A percentile compares a stretch with the other conserved stretches of the same genome.
These are phyloP conservation scores for Alligator mississippiensis DNA, from an alignment of 2,113 vertebrate genomes.

Conservation along the genomic window DNA sequence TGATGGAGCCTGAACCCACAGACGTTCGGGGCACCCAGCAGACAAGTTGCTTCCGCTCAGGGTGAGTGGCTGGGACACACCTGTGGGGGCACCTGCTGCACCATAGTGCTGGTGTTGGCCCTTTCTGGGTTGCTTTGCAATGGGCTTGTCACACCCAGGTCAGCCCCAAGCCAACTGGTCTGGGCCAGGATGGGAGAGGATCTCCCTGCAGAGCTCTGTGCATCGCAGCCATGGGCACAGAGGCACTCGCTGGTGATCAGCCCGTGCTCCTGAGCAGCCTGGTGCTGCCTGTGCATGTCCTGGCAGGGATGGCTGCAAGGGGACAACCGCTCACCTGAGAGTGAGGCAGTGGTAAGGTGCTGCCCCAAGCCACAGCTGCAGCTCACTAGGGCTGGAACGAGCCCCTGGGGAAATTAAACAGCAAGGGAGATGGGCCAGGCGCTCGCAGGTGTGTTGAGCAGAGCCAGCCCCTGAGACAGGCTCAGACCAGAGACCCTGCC, in stretches of 20 bases:
- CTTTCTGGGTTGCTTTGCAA: neutral
- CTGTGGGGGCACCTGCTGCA: neutral
- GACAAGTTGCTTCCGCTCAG: neutral
- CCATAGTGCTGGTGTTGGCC: neutral
- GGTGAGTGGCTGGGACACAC: neutral
- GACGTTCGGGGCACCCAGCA: neutral
- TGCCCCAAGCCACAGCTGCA: neutral
- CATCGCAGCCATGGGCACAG: neutral
- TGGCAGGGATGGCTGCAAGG: neutral
- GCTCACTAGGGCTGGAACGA: neutral
- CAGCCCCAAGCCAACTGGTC: neutral
- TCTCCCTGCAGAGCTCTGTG: neutral
- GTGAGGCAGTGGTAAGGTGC: neutral
- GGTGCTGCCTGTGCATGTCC: neutral
- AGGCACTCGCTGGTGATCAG: neutral
- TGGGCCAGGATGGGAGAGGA: fast-evolving
- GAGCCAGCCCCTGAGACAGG: neutral
- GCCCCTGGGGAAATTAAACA: too few relatives aligned
- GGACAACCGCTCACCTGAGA: neutral
- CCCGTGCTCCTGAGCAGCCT: neutral
- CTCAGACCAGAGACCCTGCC: neutral
- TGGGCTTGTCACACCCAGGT: neutral
- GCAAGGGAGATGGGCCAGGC: too few relatives aligned
- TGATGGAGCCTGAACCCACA: neutral
- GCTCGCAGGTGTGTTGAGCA: too few relatives aligned